Evolutionary conservation across 2,888 invertebrate genomes (phyloP).

Genomic region (Leptinotarsa peninsularis): DNA sequence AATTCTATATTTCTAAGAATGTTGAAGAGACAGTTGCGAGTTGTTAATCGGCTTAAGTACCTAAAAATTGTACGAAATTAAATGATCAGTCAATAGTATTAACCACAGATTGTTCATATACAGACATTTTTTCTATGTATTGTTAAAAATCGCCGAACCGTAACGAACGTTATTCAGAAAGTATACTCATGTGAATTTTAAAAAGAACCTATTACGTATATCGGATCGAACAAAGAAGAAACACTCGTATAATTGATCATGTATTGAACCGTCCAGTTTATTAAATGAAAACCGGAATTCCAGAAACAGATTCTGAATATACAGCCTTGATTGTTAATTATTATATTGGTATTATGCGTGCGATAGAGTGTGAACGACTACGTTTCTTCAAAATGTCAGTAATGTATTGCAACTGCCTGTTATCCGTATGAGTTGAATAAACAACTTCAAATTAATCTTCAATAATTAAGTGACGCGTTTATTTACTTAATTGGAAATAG

Average conservation of each 20-base stretch:
- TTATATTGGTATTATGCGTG: slow-evolving; percentile 35
- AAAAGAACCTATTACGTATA: slow-evolving; percentile 35
- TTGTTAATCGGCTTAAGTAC: slow-evolving; percentile 34
- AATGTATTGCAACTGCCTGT: slow-evolving; percentile 10
- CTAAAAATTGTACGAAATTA: slow-evolving; percentile 43
- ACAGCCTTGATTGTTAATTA: slow-evolving; percentile 42
- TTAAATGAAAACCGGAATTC: slow-evolving; percentile 43
- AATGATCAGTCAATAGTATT: slow-evolving; percentile 41
- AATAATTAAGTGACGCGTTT: background rate
- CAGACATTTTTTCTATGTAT: slow-evolving; percentile 34
- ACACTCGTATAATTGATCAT: slow-evolving; percentile 38
- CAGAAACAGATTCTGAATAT: slow-evolving; percentile 39
- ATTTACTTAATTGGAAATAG: slow-evolving; percentile 1
- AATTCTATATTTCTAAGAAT: background rate
- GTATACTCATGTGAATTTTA: slow-evolving; percentile 40
- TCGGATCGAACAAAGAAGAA: slow-evolving; percentile 39
- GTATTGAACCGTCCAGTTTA: slow-evolving; percentile 33
- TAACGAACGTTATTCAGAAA: slow-evolving; percentile 34
- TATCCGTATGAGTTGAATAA: slow-evolving; percentile 10
- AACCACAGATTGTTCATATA: slow-evolving; percentile 36
- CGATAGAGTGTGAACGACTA: slow-evolving; percentile 36
- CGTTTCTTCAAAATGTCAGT: slow-evolving; percentile 34
- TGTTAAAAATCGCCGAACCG: slow-evolving; percentile 43
- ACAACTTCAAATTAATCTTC: slow-evolving; percentile 13
- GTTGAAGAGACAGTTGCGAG: slow-evolving; percentile 27